A percentile compares a stretch with the other conserved stretches of the same genome.
phyloP scores from a whole-genome alignment of 2,888 invertebrate species.

The Thumatha senex region DNA sequence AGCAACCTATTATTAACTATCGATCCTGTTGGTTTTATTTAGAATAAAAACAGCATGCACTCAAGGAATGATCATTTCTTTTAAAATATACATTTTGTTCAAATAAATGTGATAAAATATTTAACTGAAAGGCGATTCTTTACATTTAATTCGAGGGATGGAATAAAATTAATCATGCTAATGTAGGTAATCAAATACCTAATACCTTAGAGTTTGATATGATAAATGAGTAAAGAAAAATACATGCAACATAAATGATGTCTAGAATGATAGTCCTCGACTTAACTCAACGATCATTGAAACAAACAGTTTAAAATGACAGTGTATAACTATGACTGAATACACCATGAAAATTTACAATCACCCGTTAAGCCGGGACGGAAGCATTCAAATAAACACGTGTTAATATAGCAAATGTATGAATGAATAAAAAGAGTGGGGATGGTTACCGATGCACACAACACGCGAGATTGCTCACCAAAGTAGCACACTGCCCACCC shows the following conservation, averaged over 20 bases:
- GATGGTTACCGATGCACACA: constrained; percentile 97
- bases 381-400: constrained; percentile 63
- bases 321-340: no score
- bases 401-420: constrained; percentile 76
- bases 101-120: constrained; percentile 24
- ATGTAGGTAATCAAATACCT: constrained; percentile 12
- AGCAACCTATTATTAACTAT: no score
- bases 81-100: no score
- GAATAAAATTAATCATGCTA: constrained; percentile 13
- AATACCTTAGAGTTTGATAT: constrained; percentile 19
- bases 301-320: no score
- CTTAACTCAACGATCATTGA: constrained; percentile 39
- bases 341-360: constrained; percentile 3
- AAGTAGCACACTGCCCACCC: constrained; percentile 96
- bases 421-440: constrained; percentile 88
- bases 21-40: no score
- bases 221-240: constrained; percentile 54
- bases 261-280: constrained; percentile 58
- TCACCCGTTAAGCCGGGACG: constrained; percentile 52
- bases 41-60: no score
- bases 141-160: constrained; percentile 10
- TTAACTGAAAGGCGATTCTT: constrained; percentile 7
- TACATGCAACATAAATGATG: constrained; percentile 72
- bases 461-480: constrained; percentile 97
- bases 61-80: no score